Conservation (phyloP, 2,113 vertebrate species). For the Toxostoma redivivum region DNA sequence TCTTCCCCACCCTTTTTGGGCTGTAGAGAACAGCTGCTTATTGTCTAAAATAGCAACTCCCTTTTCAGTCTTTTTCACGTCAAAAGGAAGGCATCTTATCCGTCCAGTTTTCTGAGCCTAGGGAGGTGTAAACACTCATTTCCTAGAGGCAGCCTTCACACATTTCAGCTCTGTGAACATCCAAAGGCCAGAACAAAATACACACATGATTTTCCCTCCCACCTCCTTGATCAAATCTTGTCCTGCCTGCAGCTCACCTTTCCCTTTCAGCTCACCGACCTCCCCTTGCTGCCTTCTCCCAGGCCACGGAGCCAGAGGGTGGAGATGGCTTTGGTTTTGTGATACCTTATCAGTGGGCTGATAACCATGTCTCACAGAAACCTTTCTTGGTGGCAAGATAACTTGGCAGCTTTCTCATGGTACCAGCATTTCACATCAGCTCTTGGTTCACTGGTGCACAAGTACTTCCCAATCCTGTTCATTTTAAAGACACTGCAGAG, state of each 20-base stretch:
- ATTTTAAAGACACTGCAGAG: background rate
- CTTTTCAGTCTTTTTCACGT: slow-evolving; percentile 62
- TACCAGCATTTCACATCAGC: background rate
- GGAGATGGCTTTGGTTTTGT: slow-evolving; percentile 15
- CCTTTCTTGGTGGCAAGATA: background rate
- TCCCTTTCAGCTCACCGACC: slow-evolving; percentile 14
- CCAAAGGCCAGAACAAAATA: background rate
- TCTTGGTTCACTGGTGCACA: background rate
- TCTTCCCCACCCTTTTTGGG: slow-evolving; percentile 42
- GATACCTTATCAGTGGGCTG: slow-evolving; percentile 45
- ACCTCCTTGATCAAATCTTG: background rate
- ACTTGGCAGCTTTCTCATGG: slow-evolving; percentile 17
- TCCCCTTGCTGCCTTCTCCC: slow-evolving; percentile 7
- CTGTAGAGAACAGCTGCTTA: slow-evolving; percentile 62
- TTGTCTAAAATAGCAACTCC: slow-evolving; percentile 72
- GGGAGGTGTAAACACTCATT: slow-evolving; percentile 69
- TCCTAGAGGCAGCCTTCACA: slow-evolving; percentile 61
- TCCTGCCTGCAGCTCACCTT: slow-evolving; percentile 35
- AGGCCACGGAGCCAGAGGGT: slow-evolving; percentile 11
- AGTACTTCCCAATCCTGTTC: background rate
- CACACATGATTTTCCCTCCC: background rate
- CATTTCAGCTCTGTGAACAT: background rate
- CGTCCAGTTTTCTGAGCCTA: slow-evolving; percentile 56
- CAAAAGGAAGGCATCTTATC: slow-evolving; percentile 74
- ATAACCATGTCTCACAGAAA: background rate